Percentiles rank a stretch among this genome's conserved stretches.
phyloP scores from a whole-genome alignment of 2,113 vertebrate species.

The Gnathonemus longibarbis region DNA sequence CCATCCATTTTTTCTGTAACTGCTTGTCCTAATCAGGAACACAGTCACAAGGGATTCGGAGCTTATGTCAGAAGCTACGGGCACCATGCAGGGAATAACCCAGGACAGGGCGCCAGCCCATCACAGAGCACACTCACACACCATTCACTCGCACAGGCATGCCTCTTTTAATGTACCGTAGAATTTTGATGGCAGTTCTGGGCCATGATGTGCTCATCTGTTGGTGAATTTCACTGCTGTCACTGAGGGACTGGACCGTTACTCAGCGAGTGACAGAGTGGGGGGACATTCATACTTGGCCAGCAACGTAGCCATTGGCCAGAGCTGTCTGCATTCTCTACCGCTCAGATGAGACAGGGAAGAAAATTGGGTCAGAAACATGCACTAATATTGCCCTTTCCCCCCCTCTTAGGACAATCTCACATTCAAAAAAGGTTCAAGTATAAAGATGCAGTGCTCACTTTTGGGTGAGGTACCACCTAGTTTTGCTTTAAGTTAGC shows the following conservation, averaged over 20 bases:
- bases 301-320: background rate
- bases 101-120: no score
- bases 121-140: no score
- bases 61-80: no score
- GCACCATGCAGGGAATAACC: no score
- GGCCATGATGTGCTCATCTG: background rate
- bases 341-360: background rate
- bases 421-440: background rate
- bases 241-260: background rate
- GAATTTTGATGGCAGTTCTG: background rate
- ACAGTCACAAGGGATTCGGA: no score
- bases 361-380: background rate
- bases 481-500: background rate
- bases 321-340: background rate
- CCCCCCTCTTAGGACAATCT: background rate
- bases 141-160: no score
- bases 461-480: background rate
- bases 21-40: no score
- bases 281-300: background rate
- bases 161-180: background rate
- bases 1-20: no score
- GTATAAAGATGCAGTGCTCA: background rate
- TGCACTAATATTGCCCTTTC: background rate
- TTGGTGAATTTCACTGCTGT: background rate
- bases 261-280: background rate